Evolutionary conservation across 30 jellyfish, hydroid and myxozoan species (phyloP).

Genomic region (Hydractinia symbiolongicarpus): DNA sequence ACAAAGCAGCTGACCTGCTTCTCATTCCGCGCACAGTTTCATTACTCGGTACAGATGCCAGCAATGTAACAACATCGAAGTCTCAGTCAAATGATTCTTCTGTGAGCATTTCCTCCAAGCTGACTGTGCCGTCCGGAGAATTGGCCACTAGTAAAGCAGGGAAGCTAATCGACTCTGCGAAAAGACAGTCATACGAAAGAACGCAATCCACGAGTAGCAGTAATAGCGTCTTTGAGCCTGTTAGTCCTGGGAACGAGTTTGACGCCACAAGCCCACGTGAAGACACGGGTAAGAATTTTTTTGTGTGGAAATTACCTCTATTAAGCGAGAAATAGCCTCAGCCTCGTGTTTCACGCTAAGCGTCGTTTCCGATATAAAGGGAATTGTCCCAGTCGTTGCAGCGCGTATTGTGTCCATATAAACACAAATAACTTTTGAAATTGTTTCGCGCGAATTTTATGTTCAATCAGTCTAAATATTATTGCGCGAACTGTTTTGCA

Average conservation of each 20-base stretch:
- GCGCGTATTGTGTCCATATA: too few relatives aligned
- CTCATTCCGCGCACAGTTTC: not conserved
- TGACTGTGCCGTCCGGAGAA: not conserved
- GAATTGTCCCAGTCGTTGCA: too few relatives aligned
- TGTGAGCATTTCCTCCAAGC: not conserved
- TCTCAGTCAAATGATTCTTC: not conserved
- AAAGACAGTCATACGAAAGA: slow-evolving; percentile 2
- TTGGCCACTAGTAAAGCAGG: not conserved
- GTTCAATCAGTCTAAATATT: too few relatives aligned
- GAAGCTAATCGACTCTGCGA: not conserved
- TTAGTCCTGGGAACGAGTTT: slow-evolving; percentile 34
- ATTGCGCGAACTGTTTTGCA: too few relatives aligned
- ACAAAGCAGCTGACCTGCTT: not conserved
- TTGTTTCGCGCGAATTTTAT: too few relatives aligned
- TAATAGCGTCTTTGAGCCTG: slow-evolving; percentile 18
- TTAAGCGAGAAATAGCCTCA: too few relatives aligned
- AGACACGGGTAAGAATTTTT: not conserved
- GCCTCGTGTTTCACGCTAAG: too few relatives aligned
- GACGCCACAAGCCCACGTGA: slow-evolving; percentile 19
- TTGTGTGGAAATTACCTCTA: too few relatives aligned
- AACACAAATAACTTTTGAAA: too few relatives aligned
- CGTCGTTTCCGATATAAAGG: too few relatives aligned
- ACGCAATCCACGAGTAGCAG: slow-evolving; percentile 3
- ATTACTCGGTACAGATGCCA: not conserved
- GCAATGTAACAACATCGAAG: not conserved